A percentile compares a stretch with the other conserved stretches of the same genome.
Conservation (phyloP, 30 jellyfish, hydroid and myxozoan genomes). For the Turritopsis rubra region DNA sequence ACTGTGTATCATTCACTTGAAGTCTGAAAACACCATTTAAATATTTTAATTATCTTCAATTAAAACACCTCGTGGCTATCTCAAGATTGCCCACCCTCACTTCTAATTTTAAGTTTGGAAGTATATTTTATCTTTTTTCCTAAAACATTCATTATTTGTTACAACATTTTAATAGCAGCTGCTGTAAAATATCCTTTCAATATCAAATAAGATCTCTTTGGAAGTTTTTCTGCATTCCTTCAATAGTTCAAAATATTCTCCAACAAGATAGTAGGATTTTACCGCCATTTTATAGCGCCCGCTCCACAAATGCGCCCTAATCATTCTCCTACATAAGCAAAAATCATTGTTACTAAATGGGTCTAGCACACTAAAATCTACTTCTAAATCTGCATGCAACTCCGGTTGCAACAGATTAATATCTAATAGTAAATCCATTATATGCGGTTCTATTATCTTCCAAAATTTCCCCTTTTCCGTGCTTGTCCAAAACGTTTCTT, state of each 20-base stretch:
- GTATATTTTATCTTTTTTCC: no score
- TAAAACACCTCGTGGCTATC: no score
- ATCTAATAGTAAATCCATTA: not conserved
- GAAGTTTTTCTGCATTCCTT: not conserved
- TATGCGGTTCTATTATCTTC: not conserved
- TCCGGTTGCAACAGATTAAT: not conserved
- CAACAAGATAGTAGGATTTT: not conserved
- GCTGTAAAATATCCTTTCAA: not conserved
- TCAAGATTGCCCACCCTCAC: no score
- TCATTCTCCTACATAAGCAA: not conserved
- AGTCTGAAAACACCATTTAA: no score
- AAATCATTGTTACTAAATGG: not conserved
- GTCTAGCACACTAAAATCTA: conserved; percentile 5
- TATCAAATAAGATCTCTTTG: not conserved
- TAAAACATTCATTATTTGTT: no score
- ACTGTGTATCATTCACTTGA: no score
- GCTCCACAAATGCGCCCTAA: conserved; percentile 4
- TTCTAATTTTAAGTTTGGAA: no score
- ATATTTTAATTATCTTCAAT: no score
- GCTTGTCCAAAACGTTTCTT: conserved; percentile 5
- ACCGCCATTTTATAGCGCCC: not conserved
- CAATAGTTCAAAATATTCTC: not conserved
- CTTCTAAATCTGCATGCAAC: not conserved
- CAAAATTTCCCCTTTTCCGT: not conserved
- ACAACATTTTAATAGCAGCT: not conserved